Evolutionary conservation across 2,888 invertebrate genomes (phyloP), one percentile per base, ranked within the genome.

Genomic region (Amiota mariae): DNA sequence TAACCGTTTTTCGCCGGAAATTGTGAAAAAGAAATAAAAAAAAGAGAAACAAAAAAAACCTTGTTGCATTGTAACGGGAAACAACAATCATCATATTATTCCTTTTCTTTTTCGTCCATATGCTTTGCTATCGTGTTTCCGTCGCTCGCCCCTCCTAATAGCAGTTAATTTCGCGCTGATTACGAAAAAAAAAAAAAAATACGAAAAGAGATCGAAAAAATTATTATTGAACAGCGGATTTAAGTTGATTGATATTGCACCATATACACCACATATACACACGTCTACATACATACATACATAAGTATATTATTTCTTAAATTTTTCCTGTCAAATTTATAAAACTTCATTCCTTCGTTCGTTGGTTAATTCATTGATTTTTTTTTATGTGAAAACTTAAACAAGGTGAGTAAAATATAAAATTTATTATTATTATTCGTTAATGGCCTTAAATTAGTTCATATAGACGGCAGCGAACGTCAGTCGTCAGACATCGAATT

Each of bases 381-480:
- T 24, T 24, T 1, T 51, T n/a, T 48, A 12, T 51, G 54, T 66
- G 48, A 48, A 67, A 13, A 67, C 20, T n/a, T 20, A 51, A 51
- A 20, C 67, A 11, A 68, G 67, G 67, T 68, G 54, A 68, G 67
- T 68, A 2, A 10, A 59, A 59, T 2, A 59, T 36, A 36, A 36
- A 36, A 36, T 63, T 46, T 63, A 36, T 36, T 36, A n/a, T 54
- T 18, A 36, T 48, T 66, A 54, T 54, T 20, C 18, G 20, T 20
- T 68, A 54, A 68, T 68, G 24, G 51, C 24, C 54, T 68, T 10
- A 68, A 68, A 68, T 54, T 68, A 68, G 67, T 54, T 59, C 15
- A 59, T 59, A 59, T 15, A 18, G 3, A 24, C 3, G 24, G 24
- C 3, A 24, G 24, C 3, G 24, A 3, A 24, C 24, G 24, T 36